phyloP scores from a whole-genome alignment of 2,888 invertebrate species.

The Diadegma fenestrale region DNA sequence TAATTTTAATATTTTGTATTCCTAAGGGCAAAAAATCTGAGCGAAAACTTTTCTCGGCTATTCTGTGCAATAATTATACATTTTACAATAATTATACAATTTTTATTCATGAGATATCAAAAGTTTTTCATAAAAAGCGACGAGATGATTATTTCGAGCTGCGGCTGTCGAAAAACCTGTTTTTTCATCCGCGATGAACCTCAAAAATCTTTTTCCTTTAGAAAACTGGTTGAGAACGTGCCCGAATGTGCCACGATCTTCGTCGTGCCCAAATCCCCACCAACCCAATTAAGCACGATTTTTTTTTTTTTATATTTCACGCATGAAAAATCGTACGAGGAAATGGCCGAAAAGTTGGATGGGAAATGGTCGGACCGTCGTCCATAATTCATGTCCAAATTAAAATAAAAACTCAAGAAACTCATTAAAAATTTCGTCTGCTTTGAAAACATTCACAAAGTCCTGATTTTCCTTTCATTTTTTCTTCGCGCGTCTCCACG shows the following conservation, averaged over 20 bases:
- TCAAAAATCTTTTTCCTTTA: constrained; percentile 42
- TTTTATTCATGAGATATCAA: constrained; percentile 5
- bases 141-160: constrained; percentile 8
- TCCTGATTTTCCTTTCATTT: background rate
- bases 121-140: constrained; percentile 50
- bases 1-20: background rate
- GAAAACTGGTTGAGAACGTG: constrained; percentile 34
- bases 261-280: constrained; percentile 36
- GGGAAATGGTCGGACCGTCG: background rate
- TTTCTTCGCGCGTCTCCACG: background rate
- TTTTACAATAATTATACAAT: too few relatives aligned
- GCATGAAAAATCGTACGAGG: constrained; percentile 5
- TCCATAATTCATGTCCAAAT: background rate
- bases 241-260: constrained; percentile 45
- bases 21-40: background rate
- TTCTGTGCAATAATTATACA: too few relatives aligned
- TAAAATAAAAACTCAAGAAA: background rate
- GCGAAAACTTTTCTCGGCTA: too few relatives aligned
- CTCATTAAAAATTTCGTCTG: background rate
- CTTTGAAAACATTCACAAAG: background rate
- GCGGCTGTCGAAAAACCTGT: constrained; percentile 56
- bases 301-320: background rate
- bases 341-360: background rate
- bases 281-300: constrained; percentile 14
- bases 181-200: constrained; percentile 47